Percentiles rank a stretch among this genome's conserved stretches.
Evolutionary conservation across 2,888 invertebrate genomes (phyloP).

Genomic region (Tinea semifulvella): DNA sequence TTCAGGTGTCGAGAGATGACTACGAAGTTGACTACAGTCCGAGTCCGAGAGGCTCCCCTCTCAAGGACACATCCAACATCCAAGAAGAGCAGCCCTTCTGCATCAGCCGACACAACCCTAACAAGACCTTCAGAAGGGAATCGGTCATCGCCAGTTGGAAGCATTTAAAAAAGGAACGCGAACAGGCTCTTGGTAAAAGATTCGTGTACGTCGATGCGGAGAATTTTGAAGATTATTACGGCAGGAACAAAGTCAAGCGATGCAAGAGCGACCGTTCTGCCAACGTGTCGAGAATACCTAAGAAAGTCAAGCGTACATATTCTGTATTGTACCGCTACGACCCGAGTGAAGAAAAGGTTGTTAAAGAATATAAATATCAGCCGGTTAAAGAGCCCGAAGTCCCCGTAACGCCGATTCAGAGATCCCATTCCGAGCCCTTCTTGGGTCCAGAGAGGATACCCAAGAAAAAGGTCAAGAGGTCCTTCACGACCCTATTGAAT

Average conservation of each 20-base stretch:
- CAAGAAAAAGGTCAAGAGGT: constrained; percentile 58
- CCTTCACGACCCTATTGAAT: constrained; percentile 52
- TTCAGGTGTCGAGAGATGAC: constrained; percentile 59
- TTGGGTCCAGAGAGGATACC: constrained; percentile 40
- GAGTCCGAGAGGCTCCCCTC: constrained; percentile 51
- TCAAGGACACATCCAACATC: constrained; percentile 57
- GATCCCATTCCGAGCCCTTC: constrained; percentile 51
- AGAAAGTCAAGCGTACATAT: constrained; percentile 56
- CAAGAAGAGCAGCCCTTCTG: constrained; percentile 48
- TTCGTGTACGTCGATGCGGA: constrained; percentile 53
- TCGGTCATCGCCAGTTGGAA: constrained; percentile 63
- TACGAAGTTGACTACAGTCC: constrained; percentile 53
- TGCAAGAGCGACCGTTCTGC: constrained; percentile 55
- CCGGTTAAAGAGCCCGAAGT: constrained; percentile 35
- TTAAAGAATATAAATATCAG: constrained; percentile 58
- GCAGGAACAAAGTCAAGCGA: constrained; percentile 53
- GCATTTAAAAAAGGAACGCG: constrained; percentile 57
- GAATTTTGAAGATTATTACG: constrained; percentile 52
- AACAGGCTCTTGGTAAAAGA: constrained; percentile 53
- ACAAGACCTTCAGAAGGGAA: constrained; percentile 58
- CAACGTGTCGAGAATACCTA: constrained; percentile 36
- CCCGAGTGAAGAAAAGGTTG: constrained; percentile 51
- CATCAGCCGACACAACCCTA: constrained; percentile 61
- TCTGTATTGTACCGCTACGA: constrained; percentile 58
- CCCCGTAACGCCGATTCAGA: constrained; percentile 33